Base-by-base conservation (phyloP, 2,888 invertebrate genomes). In the Agrotis exclamationis region DNA sequence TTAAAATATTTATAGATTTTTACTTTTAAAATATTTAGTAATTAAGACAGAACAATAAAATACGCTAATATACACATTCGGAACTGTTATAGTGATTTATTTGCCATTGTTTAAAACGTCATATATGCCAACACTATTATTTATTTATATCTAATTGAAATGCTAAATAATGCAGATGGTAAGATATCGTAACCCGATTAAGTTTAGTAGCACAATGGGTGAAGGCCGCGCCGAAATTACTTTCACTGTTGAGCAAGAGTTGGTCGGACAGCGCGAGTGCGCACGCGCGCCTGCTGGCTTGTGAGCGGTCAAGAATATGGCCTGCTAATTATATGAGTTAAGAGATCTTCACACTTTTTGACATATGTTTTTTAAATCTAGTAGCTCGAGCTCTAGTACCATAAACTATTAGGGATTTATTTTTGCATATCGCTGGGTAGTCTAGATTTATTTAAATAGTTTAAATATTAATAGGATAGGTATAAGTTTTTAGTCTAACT, bases 171-270 rank as follows among this genome's bases (percentile, higher is more conserved):
- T 76, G 76, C 83, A 71, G 80, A 77, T 83, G 82, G 80, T 80
- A 85, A 80, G 74, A 66, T 87, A 86, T 86, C 85, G 88, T 83
- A 86, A 85, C 80, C 82, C 79, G 79, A 86, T 85, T 77, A 74
- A 78, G 68, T 76, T 77, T 85, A 88, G 83, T 90, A 82, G 87
- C 83, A 81, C 90, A 91, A 79, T 88, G 84, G 93, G 93, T 93
- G 93, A 94, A 94, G 94, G 94, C 94, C 94, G 88, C 82, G 75
- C 86, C 89, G 87, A 91, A 89, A 91, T 88, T 89, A 87, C 94
- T 94, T 94, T 94, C 94, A 88, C 91, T 86, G 76, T 93, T 92
- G 83, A 85, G 86, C 85, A 89, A 90, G 75, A 81, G 74, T 71
- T 74, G 80, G 56, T 63, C 79, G 73, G 79, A 51, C 81, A 66